A percentile compares a stretch with the other conserved stretches of the same genome.
phyloP scores from a whole-genome alignment of 2,888 invertebrate genomes.

The Axea sp. region DNA sequence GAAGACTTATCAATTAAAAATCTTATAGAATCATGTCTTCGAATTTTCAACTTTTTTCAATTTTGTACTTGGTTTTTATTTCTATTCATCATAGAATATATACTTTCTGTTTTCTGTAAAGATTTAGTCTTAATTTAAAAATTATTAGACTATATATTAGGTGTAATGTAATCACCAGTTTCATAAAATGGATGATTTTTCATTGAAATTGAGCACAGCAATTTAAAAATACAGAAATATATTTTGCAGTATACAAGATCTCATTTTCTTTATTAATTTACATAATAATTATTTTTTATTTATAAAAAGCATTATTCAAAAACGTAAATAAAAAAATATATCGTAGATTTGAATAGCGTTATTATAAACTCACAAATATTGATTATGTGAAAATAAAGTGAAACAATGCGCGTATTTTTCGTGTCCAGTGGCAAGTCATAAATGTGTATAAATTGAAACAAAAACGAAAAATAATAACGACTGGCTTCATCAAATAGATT shows the following conservation, averaged over 20 bases:
- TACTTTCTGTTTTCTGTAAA: no score
- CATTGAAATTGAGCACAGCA: neutral
- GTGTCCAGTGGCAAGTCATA: constrained; percentile 3
- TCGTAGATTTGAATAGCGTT: neutral
- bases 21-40: neutral
- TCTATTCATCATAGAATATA: no score
- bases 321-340: neutral
- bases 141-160: no score
- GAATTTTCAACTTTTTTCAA: neutral
- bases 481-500: constrained; percentile 32
- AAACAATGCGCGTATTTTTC: no score
- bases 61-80: no score
- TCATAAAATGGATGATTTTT: neutral
- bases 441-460: constrained; percentile 29
- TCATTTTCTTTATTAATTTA: constrained; percentile 8
- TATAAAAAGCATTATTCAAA: neutral
- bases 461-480: constrained; percentile 20
- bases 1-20: no score
- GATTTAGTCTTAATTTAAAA: no score
- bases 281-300: constrained; percentile 1
- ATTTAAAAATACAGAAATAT: neutral
- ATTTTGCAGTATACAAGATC: neutral
- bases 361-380: neutral
- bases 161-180: no score
- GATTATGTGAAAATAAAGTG: constrained; percentile 2